phyloP scores from a whole-genome alignment of 2,113 vertebrate species.

The Percopsis transmontana region DNA sequence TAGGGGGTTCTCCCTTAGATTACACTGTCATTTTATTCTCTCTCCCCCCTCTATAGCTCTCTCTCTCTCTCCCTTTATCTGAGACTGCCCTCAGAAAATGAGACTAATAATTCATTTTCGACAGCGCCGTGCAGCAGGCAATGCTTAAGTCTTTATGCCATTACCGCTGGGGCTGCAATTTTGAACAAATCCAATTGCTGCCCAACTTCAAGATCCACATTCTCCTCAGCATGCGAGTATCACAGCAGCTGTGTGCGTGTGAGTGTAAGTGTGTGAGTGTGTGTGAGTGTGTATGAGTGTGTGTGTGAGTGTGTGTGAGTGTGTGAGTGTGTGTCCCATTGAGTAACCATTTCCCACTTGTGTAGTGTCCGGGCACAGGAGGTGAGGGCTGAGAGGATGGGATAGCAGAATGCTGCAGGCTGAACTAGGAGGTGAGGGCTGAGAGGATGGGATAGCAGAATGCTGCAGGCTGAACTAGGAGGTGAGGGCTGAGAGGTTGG shows the following conservation, averaged over 20 bases:
- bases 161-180: slow-evolving; percentile 52
- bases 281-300: slow-evolving; percentile 17
- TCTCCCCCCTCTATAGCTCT: slow-evolving; percentile 17
- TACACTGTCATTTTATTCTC: slow-evolving; percentile 29
- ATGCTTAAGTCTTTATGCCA: slow-evolving; percentile 64
- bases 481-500: too few relatives aligned
- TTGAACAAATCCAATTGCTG: slow-evolving; percentile 54
- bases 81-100: slow-evolving; percentile 66
- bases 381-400: too few relatives aligned
- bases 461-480: too few relatives aligned
- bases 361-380: too few relatives aligned
- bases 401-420: too few relatives aligned
- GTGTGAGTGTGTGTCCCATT: neutral
- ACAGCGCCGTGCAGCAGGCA: slow-evolving; percentile 62
- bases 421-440: too few relatives aligned
- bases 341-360: slow-evolving; percentile 7
- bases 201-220: slow-evolving; percentile 36
- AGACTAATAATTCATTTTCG: slow-evolving; percentile 71
- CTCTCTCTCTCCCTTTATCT: slow-evolving; percentile 45
- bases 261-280: neutral
- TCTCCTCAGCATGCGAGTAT: slow-evolving; percentile 24
- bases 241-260: slow-evolving; percentile 25
- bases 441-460: too few relatives aligned
- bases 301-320: slow-evolving; percentile 5
- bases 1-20: slow-evolving; percentile 31